These are phyloP conservation scores for Panthera uncia DNA, from an alignment of 2,113 vertebrate species.

Conservation along the genomic window DNA sequence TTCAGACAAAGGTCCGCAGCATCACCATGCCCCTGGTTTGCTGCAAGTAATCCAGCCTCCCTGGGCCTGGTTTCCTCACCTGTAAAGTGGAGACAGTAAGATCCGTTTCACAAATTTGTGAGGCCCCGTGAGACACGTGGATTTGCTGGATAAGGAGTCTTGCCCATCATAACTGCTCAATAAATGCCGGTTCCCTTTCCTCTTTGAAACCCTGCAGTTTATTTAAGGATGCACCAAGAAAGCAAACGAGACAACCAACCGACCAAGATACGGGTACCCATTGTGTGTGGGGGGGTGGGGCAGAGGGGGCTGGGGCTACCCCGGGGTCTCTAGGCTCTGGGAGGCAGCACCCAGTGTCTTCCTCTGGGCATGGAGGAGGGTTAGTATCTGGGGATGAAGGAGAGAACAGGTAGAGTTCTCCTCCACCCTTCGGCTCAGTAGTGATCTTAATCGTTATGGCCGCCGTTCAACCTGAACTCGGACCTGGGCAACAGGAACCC, in stretches of 20 bases:
- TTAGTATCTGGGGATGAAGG: too few relatives aligned
- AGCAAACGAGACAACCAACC: not conserved
- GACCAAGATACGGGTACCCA: not conserved
- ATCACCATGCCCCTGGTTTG: not conserved
- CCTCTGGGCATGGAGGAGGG: not conserved
- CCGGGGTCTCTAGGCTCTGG: not conserved
- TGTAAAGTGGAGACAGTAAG: not conserved
- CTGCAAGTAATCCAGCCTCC: not conserved
- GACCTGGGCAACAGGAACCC: not conserved
- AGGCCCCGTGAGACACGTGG: not conserved
- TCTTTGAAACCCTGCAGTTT: not conserved
- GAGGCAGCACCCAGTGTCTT: not conserved
- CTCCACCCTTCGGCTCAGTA: not conserved
- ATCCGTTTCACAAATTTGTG: not conserved
- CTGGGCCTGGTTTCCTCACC: not conserved
- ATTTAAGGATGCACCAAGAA: not conserved
- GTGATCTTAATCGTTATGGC: not conserved
- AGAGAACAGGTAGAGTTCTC: not conserved
- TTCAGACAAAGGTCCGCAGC: not conserved
- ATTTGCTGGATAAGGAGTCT: not conserved
- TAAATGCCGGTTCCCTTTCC: not conserved
- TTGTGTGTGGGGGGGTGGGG: not conserved
- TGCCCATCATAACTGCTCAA: not conserved
- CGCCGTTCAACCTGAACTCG: not conserved
- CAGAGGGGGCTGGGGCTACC: not conserved